Evolutionary conservation across 2,888 invertebrate genomes (phyloP).

Genomic region (Dioctria rufipes): DNA sequence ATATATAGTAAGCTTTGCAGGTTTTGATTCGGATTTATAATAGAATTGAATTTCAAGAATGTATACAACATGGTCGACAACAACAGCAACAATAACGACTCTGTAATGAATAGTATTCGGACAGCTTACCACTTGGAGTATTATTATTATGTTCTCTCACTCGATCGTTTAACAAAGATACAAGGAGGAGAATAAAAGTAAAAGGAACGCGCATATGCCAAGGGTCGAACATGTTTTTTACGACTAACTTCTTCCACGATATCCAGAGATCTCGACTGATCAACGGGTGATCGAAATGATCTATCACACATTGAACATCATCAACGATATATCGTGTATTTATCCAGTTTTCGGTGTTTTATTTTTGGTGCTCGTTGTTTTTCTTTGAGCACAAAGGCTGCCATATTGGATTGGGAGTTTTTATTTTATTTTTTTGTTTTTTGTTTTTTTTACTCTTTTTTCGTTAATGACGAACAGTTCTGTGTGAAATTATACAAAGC

Average conservation of each 20-base stretch:
- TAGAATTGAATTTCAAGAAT: conserved; percentile 51
- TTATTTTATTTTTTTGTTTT: not conserved
- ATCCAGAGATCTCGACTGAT: conserved; percentile 48
- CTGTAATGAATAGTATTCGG: conserved; percentile 35
- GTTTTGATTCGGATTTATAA: conserved; percentile 30
- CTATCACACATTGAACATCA: conserved; percentile 54
- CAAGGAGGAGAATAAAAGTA: conserved; percentile 1
- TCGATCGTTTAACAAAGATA: not conserved
- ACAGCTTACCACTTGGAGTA: conserved; percentile 38
- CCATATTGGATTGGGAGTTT: conserved; percentile 41
- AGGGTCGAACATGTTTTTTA: conserved; percentile 39
- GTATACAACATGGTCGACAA: not conserved
- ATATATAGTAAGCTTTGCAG: not conserved
- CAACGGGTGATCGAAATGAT: conserved; percentile 54
- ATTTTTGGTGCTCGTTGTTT: not conserved
- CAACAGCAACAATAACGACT: not conserved
- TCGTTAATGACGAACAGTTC: conserved; percentile 38
- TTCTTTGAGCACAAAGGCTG: conserved; percentile 25
- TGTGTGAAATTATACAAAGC: conserved; percentile 52
- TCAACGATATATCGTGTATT: conserved; percentile 49
- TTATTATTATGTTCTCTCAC: conserved; percentile 4
- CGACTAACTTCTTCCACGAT: conserved; percentile 47
- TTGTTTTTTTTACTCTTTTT: conserved; percentile 9
- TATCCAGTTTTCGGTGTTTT: conserved; percentile 46
- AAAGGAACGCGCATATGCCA: conserved; percentile 29